Base-by-base conservation (phyloP, 2,888 invertebrate species). In the Petrophora chlorosata region DNA sequence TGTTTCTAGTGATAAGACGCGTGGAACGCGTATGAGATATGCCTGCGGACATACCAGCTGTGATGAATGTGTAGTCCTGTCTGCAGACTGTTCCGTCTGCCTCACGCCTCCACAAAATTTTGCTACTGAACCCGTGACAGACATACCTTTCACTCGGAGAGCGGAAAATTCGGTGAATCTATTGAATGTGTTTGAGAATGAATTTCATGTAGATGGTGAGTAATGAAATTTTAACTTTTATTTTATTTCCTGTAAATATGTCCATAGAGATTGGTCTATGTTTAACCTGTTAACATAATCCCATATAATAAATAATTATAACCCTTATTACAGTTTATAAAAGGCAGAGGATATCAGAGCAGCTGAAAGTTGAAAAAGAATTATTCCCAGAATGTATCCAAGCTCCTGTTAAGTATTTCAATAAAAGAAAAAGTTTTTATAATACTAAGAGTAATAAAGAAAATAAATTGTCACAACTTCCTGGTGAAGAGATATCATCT, bases 331-430 rank as follows among this genome's bases (percentile, higher is more conserved):
- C 64, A 88, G 88, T 85, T 35, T 70, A 75, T 39, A 76, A 59
- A 61, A 71, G 70, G 28, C 67, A 72, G 29, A 73, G 82, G 54
- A 46, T 79, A 45, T 86, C 82, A 38, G 83, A 86, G 45, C 76
- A 81, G 48, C 59, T 82, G 33, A 83, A 77, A 67, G 55, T 76
- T 33, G 89, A 90, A 70, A 87, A 79, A 59, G 72, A 83, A 54
- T 3, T 88, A n/a, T 90, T 90, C 52, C 88, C 89, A 45, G 63
- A 80, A 62, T 85, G 85, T 54, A 87, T 90, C 56, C 87, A 89
- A 73, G 89, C 85, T 49, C 79, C 80, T 32, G 43, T 56, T 13
- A 87, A 82, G 59, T 89, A 89, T 67, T 73, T 47, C 48, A 89
- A 90, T 59, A 88, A 82, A 66, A 79, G 79, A 43, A 88, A 78